Evolutionary conservation across 2,888 invertebrate species (phyloP).

Genomic region (Andrena praecox): DNA sequence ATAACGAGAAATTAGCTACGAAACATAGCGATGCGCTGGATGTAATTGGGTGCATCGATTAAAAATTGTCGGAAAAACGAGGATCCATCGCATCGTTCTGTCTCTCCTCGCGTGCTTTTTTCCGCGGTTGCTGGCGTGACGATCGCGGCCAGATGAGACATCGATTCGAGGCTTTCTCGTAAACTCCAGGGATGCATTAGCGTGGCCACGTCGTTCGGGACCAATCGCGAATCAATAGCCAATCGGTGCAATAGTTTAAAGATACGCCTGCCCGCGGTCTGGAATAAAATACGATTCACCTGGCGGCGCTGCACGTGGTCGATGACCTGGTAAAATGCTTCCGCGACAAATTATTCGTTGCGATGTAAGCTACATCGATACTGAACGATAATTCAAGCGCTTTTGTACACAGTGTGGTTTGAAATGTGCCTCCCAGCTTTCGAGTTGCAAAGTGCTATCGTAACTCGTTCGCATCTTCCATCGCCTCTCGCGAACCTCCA

Average conservation of each 20-base stretch:
- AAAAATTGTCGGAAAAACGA: conserved; percentile 61
- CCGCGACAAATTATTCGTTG: not conserved
- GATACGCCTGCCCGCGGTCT: conserved; percentile 27
- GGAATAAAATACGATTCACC: conserved; percentile 36
- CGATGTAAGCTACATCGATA: not conserved
- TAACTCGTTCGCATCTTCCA: not conserved
- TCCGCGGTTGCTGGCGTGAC: conserved; percentile 2
- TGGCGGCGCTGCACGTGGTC: not conserved
- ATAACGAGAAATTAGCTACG: conserved; percentile 68
- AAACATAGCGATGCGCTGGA: conserved; percentile 38
- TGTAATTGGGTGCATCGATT: conserved; percentile 63
- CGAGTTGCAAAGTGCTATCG: not conserved
- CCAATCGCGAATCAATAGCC: conserved; percentile 66
- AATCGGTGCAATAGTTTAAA: conserved; percentile 52
- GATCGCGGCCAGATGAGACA: conserved; percentile 46
- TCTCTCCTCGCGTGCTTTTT: not conserved
- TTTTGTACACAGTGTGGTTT: not conserved
- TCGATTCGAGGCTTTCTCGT: conserved; percentile 35
- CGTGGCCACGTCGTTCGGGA: conserved; percentile 36
- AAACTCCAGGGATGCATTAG: conserved; percentile 52
- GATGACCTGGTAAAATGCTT: not conserved
- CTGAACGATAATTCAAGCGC: not conserved
- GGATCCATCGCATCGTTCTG: conserved; percentile 6
- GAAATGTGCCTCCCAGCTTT: not conserved
- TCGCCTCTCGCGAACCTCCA: too few relatives aligned